Base-by-base conservation (phyloP, 2,113 vertebrate genomes). In the Oceanodroma tethys region DNA sequence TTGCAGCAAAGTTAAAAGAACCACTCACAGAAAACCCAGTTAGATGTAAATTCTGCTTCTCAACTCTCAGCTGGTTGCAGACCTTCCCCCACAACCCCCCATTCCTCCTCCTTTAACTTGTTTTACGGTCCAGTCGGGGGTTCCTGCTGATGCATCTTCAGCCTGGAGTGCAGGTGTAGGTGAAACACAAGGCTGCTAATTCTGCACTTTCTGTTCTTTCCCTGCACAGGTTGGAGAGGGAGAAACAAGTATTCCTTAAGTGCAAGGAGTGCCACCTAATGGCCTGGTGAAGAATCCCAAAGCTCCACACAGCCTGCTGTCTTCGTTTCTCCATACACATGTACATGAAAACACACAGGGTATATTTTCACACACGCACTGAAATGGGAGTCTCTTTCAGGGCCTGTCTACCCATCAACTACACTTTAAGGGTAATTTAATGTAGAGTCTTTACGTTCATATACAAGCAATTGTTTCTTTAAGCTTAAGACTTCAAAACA, bases 71-170 rank as follows among this genome's bases (percentile, higher is more conserved):
- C 30, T 60, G 15, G 55, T 7, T 32, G 63, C 72, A 50, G 50
- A 26, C 13, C 17, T 9, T 2, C 8, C 9, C 4, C 7, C 10
- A 0, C 6, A 5, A 5, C 4, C 16, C 4, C 8, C 15, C 14
- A 1, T 59, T 72, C 20, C 66, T 55, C n/a, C 65, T 65, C 43
- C 42, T 65, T 22, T 34, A 29, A 15, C 21, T 29, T 50, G 40
- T 32, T 7, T n/a, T 30, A 40, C 56, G 29, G 32, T 30, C 27
- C 52, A 22, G 52, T 5, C 43, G 9, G 53, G 27, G 53, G n/a
- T 3, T 73, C 40, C 59, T 50, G 66, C 52, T 48, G 26, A 8
- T 19, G 32, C 50, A 2, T 2, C 50, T 32, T 19, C 56, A 52
- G 48, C 32, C 68, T 2, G 19, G 34, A 68, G 47, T 0, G 60